Evolutionary conservation across 2,113 vertebrate species (phyloP).

Genomic region (Antechinus stuartii): DNA sequence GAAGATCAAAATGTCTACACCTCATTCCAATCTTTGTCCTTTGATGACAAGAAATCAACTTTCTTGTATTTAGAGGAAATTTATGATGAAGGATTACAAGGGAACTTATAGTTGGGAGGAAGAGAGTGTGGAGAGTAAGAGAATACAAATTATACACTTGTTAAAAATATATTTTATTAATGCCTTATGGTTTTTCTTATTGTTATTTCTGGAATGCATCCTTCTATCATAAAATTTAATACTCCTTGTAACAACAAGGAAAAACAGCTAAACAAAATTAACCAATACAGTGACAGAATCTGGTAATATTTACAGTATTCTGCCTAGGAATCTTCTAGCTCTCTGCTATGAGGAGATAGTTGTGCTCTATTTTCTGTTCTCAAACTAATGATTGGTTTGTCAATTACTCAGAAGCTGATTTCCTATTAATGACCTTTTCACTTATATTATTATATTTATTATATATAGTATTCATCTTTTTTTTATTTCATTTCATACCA

Average conservation of each 20-base stretch:
- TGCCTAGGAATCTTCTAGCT: neutral
- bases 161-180: neutral
- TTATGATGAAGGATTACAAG: neutral
- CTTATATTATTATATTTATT: neutral
- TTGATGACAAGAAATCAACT: neutral
- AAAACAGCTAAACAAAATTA: neutral
- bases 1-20: neutral
- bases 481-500: neutral
- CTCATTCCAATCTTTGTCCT: neutral
- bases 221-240: neutral
- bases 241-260: neutral
- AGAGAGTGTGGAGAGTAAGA: neutral
- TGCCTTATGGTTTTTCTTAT: neutral
- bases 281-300: neutral
- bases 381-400: neutral
- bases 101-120: neutral
- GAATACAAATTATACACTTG: neutral
- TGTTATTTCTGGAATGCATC: neutral
- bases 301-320: neutral
- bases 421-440: neutral
- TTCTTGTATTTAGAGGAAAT: neutral
- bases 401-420: neutral
- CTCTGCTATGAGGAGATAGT: neutral
- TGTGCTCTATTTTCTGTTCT: neutral
- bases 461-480: neutral